Evolutionary conservation across 2,888 invertebrate genomes (phyloP).

Genomic region (Candidula unifasciata): DNA sequence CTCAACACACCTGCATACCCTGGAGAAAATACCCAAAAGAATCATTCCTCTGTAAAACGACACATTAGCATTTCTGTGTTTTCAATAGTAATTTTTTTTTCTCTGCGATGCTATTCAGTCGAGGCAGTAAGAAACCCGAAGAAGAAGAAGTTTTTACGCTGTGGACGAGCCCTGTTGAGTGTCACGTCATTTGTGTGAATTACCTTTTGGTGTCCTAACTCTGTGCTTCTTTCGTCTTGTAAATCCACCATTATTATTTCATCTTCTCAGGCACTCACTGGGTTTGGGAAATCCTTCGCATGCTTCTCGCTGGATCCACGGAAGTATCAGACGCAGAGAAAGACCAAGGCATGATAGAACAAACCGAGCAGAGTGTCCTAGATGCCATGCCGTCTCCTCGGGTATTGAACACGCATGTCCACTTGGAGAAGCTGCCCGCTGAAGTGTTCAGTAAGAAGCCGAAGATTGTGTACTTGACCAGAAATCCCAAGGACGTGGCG

Average conservation of each 20-base stretch:
- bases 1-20: no score
- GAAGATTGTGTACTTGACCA: slow-evolving; percentile 40
- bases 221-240: no score
- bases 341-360: slow-evolving; percentile 54
- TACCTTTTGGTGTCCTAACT: no score
- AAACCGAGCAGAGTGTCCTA: slow-evolving; percentile 39
- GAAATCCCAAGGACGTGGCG: slow-evolving; percentile 41
- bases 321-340: slow-evolving; percentile 46
- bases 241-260: neutral
- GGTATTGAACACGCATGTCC: slow-evolving; percentile 58
- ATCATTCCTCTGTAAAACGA: no score
- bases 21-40: no score
- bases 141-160: no score
- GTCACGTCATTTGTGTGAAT: no score
- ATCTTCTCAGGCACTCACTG: slow-evolving; percentile 56
- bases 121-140: no score
- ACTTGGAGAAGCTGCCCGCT: slow-evolving; percentile 52
- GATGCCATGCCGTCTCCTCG: slow-evolving; percentile 54
- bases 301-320: slow-evolving; percentile 57
- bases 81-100: no score
- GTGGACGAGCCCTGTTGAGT: no score
- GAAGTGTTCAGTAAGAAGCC: slow-evolving; percentile 6
- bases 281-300: slow-evolving; percentile 56
- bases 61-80: no score
- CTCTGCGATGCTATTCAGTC: no score